These are phyloP conservation scores for Trachythela sp. DNA, from an alignment of 64 coral and sea anemone genomes.

Conservation along the genomic window DNA sequence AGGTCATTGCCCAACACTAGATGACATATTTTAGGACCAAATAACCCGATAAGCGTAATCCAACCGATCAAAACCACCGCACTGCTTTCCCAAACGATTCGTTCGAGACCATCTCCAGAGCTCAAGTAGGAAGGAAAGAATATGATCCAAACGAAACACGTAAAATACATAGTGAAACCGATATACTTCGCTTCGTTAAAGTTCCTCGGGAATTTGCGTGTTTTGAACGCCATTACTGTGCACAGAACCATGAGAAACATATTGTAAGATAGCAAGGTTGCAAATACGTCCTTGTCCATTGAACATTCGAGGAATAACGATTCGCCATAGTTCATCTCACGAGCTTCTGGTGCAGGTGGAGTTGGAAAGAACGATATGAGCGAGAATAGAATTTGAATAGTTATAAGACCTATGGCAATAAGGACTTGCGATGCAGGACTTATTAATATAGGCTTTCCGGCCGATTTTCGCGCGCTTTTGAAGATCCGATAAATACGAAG, in stretches of 20 bases:
- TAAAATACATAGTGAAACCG: constrained; percentile 92
- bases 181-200: constrained; percentile 99
- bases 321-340: constrained; percentile 26
- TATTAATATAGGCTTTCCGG: constrained; percentile 58
- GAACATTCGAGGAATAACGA: constrained; percentile 54
- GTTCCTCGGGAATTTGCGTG: constrained; percentile 84
- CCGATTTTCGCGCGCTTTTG: constrained; percentile 69
- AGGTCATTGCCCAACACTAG: constrained; percentile 39
- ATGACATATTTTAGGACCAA: constrained; percentile 60
- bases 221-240: constrained; percentile 83
- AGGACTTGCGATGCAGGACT: constrained; percentile 77
- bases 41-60: constrained; percentile 70
- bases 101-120: constrained; percentile 54
- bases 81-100: constrained; percentile 38
- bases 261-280: constrained; percentile 73
- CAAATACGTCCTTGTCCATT: constrained; percentile 59
- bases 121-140: constrained; percentile 89
- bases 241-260: constrained; percentile 61
- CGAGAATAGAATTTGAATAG: constrained; percentile 64
- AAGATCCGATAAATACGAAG: constrained; percentile 92
- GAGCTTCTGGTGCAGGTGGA: constrained; percentile 38
- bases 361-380: constrained; percentile 71
- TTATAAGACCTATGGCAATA: constrained; percentile 56
- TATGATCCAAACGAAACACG: constrained; percentile 82
- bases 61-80: constrained; percentile 69